Percentiles rank a stretch among this genome's conserved stretches.
phyloP scores from a whole-genome alignment of 2,797 vertebrate species.

The Thaleichthys pacificus region DNA sequence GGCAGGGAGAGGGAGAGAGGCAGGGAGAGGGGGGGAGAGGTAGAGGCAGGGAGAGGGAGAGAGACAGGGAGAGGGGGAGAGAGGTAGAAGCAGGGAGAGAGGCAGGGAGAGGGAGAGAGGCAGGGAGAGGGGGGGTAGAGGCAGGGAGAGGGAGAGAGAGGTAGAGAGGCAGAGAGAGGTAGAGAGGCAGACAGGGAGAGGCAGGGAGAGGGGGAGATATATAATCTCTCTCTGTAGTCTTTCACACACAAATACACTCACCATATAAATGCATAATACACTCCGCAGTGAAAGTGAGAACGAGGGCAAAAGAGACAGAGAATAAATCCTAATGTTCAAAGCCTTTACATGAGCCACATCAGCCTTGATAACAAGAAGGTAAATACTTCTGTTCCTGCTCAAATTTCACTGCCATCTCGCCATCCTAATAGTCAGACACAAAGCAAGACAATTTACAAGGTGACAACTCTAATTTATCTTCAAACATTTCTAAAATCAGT shows the following conservation, averaged over 20 bases:
- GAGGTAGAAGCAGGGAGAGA: neutral
- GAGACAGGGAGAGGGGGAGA: neutral
- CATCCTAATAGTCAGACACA: slow-evolving; percentile 42
- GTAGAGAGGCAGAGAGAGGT: slow-evolving; percentile 1
- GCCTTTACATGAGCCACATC: too few species aligned
- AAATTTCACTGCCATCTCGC: neutral
- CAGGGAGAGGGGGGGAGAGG: neutral
- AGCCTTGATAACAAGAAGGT: too few species aligned
- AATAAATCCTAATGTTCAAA: too few species aligned
- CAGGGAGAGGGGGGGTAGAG: neutral
- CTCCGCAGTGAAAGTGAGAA: too few species aligned
- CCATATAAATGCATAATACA: too few species aligned
- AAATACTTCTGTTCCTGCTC: too few species aligned
- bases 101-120: slow-evolving; percentile 21
- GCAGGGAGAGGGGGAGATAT: neutral
- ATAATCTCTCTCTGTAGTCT: too few species aligned
- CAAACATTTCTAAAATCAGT: slow-evolving; percentile 58
- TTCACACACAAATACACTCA: too few species aligned
- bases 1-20: neutral
- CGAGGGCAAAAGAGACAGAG: too few species aligned
- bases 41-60: neutral
- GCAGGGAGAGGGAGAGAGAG: slow-evolving; percentile 14
- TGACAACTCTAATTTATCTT: slow-evolving; percentile 71
- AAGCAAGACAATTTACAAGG: slow-evolving; percentile 70
- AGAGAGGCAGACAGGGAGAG: neutral